Percentiles rank a stretch among this genome's conserved stretches.
These are phyloP conservation scores for Rhaphigaster nebulosa DNA, from an alignment of 2,888 invertebrate genomes.

Conservation along the genomic window DNA sequence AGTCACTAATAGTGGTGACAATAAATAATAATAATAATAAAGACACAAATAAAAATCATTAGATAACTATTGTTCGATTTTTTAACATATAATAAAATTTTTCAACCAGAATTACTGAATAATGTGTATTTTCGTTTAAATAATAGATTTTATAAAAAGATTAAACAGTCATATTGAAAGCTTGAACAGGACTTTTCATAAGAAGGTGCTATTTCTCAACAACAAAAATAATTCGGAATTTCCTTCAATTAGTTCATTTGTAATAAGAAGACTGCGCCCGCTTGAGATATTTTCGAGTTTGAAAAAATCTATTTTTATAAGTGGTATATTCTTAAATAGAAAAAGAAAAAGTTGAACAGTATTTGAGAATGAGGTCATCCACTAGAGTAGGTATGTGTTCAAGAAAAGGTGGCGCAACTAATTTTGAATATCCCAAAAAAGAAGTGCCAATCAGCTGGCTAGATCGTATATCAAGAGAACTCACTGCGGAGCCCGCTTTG, in stretches of 20 bases:
- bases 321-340: not conserved
- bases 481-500: not conserved
- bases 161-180: no score
- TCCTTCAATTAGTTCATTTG: no score
- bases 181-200: no score
- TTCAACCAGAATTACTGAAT: no score
- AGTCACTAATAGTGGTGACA: no score
- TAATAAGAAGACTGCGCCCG: not conserved
- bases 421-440: slow-evolving; percentile 48
- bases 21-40: no score
- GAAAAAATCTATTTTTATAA: not conserved
- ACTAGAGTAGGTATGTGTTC: not conserved
- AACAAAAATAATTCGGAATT: no score
- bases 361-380: not conserved
- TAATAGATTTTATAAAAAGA: no score
- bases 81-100: no score
- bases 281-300: not conserved
- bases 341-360: not conserved
- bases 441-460: slow-evolving; percentile 29
- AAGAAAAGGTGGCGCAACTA: slow-evolving; percentile 13
- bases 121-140: no score
- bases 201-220: not conserved
- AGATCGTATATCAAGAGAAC: slow-evolving; percentile 47
- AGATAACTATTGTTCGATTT: no score
- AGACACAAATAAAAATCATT: no score